phyloP scores from a whole-genome alignment of 2,888 invertebrate genomes.

The Andrena fulva region DNA sequence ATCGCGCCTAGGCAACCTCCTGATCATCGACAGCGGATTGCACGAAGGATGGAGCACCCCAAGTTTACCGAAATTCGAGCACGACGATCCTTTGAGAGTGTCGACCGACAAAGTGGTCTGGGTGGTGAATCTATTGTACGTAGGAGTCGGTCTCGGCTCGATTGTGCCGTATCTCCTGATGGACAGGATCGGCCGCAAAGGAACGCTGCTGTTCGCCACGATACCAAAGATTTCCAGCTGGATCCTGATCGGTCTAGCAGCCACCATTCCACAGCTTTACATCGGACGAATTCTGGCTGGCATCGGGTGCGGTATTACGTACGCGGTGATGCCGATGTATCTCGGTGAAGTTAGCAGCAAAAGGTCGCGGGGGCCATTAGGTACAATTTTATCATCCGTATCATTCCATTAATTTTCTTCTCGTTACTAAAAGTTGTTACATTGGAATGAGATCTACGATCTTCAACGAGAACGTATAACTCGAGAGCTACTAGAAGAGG shows the following conservation, averaged over 20 bases:
- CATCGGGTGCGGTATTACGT: constrained; percentile 81
- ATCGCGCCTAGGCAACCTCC: constrained; percentile 78
- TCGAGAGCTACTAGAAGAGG: too few species aligned
- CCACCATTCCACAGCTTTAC: constrained; percentile 72
- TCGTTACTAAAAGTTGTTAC: not conserved
- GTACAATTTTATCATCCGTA: constrained; percentile 61
- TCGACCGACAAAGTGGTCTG: constrained; percentile 73
- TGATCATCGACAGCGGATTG: constrained; percentile 82
- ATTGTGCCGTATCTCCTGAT: constrained; percentile 79
- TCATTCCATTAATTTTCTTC: not conserved
- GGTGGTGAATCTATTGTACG: constrained; percentile 80
- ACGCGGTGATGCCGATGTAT: constrained; percentile 82
- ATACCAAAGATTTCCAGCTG: constrained; percentile 81
- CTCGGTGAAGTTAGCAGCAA: constrained; percentile 82
- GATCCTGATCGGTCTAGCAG: constrained; percentile 78
- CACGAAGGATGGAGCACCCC: constrained; percentile 83
- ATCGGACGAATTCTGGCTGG: constrained; percentile 80
- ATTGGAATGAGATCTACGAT: not conserved
- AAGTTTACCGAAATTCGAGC: constrained; percentile 79
- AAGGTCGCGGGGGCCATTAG: constrained; percentile 79
- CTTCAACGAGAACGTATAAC: too few species aligned
- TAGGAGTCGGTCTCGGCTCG: constrained; percentile 81
- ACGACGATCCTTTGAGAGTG: constrained; percentile 74
- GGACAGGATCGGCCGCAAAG: constrained; percentile 82
- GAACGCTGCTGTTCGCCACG: constrained; percentile 80